Base-by-base conservation (phyloP, 2,888 invertebrate genomes). In the Adelognathus sp. region DNA sequence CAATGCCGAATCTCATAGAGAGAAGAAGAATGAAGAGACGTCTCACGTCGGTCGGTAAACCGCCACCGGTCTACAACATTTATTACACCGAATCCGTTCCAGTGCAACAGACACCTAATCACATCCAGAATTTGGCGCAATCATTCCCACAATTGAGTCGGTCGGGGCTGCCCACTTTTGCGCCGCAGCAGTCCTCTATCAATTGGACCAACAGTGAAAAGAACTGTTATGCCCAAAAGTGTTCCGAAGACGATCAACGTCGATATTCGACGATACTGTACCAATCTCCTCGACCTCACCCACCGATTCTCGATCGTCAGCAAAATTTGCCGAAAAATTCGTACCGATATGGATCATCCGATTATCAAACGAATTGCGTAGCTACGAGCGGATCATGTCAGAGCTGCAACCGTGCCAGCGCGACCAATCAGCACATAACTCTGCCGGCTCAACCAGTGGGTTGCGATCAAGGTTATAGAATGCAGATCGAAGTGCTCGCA, bases 1-100 rank as follows among this genome's bases (percentile, higher is more conserved):
- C 24, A 3, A 83, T 83, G 83, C 82, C 82, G 21, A 81, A 76
- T 74, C 67, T 82, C 6, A 64, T 81, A n/a, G 74, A 81, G 46
- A 79, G 83, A 54, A 77, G 83, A 56, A 81, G 78, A 60, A 75
- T 79, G 60, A 83, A 81, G 67, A 82, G 56, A 63, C 82, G 81
- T 16, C 31, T 58, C 3, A 67, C 27, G 54, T 7, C 71, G 1
- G 41, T 36, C 9, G 29, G 27, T 24, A 79, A 70, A 33, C 44
- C 46, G 46, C 4, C 77, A n/a, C 79, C 79, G 5, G 46, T 83
- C 50, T 82, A 83, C 67, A 83, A 83, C 61, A 79, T 82, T 76
- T 82, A 78, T 76, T 83, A 74, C 24, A 78, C 76, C 11, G 79
- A 81, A 27, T 44, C 79, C 6, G 54, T 81, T 54, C 73, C 82